Evolutionary conservation across 1,140 invertebrate genomes (phyloP).

Genomic region (Saccostrea echinata): DNA sequence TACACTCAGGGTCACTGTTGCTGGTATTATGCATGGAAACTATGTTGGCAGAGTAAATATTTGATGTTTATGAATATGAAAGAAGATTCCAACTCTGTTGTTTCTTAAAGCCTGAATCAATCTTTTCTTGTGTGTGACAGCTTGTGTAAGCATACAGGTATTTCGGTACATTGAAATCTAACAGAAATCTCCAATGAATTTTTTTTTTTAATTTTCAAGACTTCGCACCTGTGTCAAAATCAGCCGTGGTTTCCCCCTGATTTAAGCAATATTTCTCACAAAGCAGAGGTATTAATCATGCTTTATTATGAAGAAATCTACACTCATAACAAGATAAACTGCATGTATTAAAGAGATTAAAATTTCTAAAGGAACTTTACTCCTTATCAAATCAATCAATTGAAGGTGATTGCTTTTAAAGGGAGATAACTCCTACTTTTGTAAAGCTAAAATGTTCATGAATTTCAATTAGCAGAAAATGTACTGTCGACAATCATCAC

Average conservation of each 20-base stretch:
- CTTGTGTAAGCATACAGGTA: background rate
- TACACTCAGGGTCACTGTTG: background rate
- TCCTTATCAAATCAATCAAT: slow-evolving; percentile 22
- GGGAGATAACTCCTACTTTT: background rate
- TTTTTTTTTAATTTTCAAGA: slow-evolving; percentile 2
- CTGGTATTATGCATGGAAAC: background rate
- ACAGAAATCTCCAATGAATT: background rate
- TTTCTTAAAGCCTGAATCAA: slow-evolving; percentile 33
- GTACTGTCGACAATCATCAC: too few species aligned
- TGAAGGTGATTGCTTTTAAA: background rate
- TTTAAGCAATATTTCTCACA: slow-evolving; percentile 20
- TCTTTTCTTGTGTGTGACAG: background rate
- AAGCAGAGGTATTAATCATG: background rate
- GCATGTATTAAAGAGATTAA: slow-evolving; percentile 19
- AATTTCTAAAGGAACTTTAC: background rate
- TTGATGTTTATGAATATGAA: slow-evolving; percentile 36
- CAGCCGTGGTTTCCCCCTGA: background rate
- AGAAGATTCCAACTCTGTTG: slow-evolving; percentile 8
- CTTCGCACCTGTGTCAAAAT: background rate
- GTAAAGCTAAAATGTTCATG: background rate
- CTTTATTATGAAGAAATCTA: background rate
- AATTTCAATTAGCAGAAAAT: too few species aligned
- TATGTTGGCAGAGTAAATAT: slow-evolving; percentile 24
- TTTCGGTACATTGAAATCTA: background rate
- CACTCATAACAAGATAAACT: slow-evolving; percentile 17